Evolutionary conservation across 2,888 invertebrate genomes (phyloP), one percentile per base, ranked within the genome.

Genomic region (Watsonalla binaria): DNA sequence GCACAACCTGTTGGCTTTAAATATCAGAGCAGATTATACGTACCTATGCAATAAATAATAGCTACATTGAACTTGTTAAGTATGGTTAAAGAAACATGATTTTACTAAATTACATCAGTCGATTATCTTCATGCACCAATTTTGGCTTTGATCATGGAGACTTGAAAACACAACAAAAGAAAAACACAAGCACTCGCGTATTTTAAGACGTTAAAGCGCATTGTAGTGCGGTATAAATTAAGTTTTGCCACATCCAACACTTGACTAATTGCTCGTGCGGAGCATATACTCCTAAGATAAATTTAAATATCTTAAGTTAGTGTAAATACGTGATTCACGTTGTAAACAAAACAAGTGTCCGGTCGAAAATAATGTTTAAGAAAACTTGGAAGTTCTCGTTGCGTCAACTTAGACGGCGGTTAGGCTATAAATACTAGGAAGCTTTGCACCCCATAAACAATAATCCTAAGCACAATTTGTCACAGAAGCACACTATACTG

Each of bases 261-360:
- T 58, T 49, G 49, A 57, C 57, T 63, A 66, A 68, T 68, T 60
- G 59, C 46, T 65, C 62, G 14, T 14, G 14, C 15, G 33, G 33
- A n/a, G n/a, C 8, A 37, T 46, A 24, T 11, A 56, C 54, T 59
- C 61, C 60, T 59, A 54, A 65, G 63, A 70, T 72, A 70, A 71
- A 77, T 72, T 60, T 65, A 62, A 65, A 72, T 63, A 64, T 58
- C 57, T 65, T 56, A 72, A 74, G 74, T 78, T 71, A 63, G 63
- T 66, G 70, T 83, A 78, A 82, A 82, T 68, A 74, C 69, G 76
- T 86, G 86, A 87, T 80, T 86, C 87, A 86, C 80, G 73, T 72
- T 68, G 76, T 80, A 84, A 86, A 85, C 82, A 85, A 85, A 85
- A 84, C 80, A 67, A 78, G 64, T 66, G 69, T 62, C 62, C 65